Evolutionary conservation across 2,797 vertebrate species (phyloP).

Genomic region (Podargus strigoides): DNA sequence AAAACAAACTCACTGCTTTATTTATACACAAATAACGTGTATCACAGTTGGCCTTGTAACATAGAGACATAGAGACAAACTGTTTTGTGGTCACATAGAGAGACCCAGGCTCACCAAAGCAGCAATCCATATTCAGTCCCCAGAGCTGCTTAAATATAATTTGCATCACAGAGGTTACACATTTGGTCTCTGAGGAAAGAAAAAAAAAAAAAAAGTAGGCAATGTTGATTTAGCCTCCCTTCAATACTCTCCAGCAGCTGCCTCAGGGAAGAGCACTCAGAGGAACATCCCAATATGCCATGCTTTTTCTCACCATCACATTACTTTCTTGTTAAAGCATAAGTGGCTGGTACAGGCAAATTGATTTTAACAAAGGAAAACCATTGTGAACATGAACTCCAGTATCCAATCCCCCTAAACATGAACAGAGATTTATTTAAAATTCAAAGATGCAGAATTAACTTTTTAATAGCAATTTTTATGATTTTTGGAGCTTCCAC

Average conservation of each 20-base stretch:
- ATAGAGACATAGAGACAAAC: neutral
- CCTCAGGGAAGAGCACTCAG: conserved; percentile 45
- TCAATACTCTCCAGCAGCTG: conserved; percentile 33
- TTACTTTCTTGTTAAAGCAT: conserved; percentile 50
- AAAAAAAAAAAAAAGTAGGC: neutral
- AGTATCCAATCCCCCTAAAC: neutral
- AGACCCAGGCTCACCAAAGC: neutral
- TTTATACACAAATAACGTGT: neutral
- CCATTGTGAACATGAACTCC: conserved; percentile 9
- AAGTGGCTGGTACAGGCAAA: conserved; percentile 41
- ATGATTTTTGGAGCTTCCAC: neutral
- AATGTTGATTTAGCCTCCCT: conserved; percentile 22
- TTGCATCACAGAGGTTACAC: conserved; percentile 48
- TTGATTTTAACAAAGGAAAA: conserved; percentile 55
- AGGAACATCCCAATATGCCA: conserved; percentile 49
- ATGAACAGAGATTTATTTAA: neutral
- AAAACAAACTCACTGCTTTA: neutral
- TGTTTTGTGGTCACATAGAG: neutral
- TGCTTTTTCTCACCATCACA: conserved; percentile 53
- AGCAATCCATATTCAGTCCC: neutral
- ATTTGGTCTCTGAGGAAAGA: neutral
- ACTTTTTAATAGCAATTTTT: neutral
- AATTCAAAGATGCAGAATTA: neutral
- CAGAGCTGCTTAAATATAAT: conserved; percentile 34
- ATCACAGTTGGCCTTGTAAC: neutral